Conservation (phyloP, 2,797 vertebrate species). For the Arremon aurantiirostris region DNA sequence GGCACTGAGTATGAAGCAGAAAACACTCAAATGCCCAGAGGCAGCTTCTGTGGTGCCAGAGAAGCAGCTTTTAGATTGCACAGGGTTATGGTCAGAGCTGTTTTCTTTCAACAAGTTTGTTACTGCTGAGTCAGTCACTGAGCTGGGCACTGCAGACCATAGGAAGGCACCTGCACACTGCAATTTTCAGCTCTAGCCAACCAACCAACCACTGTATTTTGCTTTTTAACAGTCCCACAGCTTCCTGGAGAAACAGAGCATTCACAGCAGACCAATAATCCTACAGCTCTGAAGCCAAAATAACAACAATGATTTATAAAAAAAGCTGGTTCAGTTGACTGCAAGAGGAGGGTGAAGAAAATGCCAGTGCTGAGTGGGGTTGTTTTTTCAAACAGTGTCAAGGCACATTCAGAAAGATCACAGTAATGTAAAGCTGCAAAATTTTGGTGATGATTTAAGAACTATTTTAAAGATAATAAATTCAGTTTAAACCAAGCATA, state of each 20-base stretch:
- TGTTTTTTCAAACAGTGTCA: neutral
- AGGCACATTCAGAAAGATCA: neutral
- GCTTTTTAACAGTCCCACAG: neutral
- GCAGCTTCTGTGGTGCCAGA: neutral
- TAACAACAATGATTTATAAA: neutral
- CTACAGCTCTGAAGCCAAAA: neutral
- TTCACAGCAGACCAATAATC: neutral
- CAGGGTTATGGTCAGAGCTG: neutral
- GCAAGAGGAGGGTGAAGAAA: neutral
- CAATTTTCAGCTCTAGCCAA: neutral
- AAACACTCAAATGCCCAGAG: constrained; percentile 25
- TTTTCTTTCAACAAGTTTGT: constrained; percentile 15
- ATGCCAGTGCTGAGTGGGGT: neutral
- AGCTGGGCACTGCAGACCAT: neutral
- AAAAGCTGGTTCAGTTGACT: neutral
- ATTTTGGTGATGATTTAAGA: neutral
- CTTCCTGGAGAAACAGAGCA: neutral
- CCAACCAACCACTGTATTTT: neutral
- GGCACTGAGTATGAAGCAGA: constrained; percentile 28
- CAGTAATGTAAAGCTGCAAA: neutral
- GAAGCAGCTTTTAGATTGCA: neutral
- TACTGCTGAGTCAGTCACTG: neutral
- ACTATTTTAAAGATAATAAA: neutral
- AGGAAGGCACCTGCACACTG: neutral
- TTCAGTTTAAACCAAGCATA: neutral